Percentiles rank a stretch among this genome's conserved stretches.
Conservation (phyloP, 2,113 vertebrate species). For the Ceyx cyanopectus region DNA sequence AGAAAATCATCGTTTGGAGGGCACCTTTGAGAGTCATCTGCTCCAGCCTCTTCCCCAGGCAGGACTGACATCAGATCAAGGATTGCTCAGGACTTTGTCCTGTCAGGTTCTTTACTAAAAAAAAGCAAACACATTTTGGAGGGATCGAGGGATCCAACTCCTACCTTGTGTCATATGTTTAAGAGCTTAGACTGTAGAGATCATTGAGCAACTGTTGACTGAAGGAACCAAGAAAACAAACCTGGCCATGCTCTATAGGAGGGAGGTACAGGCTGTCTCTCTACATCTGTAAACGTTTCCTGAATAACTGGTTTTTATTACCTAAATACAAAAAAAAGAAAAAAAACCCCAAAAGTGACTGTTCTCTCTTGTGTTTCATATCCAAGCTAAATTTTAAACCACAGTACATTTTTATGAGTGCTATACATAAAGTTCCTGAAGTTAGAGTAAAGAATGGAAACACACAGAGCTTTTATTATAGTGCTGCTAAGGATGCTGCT, state of each 20-base stretch:
- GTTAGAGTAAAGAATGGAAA: not conserved
- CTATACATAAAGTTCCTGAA: not conserved
- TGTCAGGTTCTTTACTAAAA: not conserved
- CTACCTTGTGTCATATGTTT: not conserved
- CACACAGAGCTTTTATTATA: slow-evolving; percentile 2
- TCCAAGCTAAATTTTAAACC: not conserved
- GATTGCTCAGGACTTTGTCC: not conserved
- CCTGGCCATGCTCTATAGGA: not conserved
- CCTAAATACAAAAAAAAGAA: not conserved
- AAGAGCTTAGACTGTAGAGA: not conserved
- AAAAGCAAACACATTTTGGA: not conserved
- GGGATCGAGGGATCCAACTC: not conserved
- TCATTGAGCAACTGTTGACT: not conserved
- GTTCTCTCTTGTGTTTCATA: not conserved
- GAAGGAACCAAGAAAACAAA: not conserved
- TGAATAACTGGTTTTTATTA: not conserved
- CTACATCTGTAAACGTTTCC: not conserved
- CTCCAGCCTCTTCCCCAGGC: not conserved
- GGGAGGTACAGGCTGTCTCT: not conserved
- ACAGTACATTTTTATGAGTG: not conserved
- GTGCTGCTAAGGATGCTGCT: not conserved
- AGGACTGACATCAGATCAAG: not conserved
- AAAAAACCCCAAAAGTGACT: not conserved
- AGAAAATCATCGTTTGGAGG: not conserved
- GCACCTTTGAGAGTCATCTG: not conserved